These are phyloP conservation scores for Entomobrya proxima DNA, from an alignment of 2,888 invertebrate genomes.

Conservation along the genomic window DNA sequence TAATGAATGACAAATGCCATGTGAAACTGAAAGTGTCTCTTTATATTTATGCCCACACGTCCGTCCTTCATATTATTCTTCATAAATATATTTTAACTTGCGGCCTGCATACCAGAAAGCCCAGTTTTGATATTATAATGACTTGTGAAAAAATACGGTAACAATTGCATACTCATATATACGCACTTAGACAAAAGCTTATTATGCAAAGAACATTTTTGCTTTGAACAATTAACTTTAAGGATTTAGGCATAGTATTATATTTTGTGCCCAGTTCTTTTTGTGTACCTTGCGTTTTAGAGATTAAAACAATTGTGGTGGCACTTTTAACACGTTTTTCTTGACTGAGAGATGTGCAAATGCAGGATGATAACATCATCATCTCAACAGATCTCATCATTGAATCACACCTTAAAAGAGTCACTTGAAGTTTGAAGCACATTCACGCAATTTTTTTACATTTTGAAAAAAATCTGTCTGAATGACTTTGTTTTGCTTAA, in stretches of 20 bases:
- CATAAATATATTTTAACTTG: neutral
- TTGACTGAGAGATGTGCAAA: neutral
- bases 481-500: neutral
- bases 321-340: neutral
- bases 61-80: conserved; percentile 21
- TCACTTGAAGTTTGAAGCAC: neutral
- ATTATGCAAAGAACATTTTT: neutral
- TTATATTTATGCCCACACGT: neutral
- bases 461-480: neutral
- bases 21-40: conserved; percentile 40
- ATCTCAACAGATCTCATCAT: too few species aligned
- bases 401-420: too few species aligned
- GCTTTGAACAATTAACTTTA: neutral
- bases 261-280: neutral
- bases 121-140: neutral
- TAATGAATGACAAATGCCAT: neutral
- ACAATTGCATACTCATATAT: neutral
- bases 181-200: too few species aligned
- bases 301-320: neutral
- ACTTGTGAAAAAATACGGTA: neutral
- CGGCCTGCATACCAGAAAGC: neutral
- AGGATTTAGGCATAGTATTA: too few species aligned
- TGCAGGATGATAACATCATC: neutral
- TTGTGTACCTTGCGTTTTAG: neutral
- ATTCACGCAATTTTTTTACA: neutral